Conservation (phyloP, 2,888 invertebrate genomes). For the Cactoblastis cactorum region DNA sequence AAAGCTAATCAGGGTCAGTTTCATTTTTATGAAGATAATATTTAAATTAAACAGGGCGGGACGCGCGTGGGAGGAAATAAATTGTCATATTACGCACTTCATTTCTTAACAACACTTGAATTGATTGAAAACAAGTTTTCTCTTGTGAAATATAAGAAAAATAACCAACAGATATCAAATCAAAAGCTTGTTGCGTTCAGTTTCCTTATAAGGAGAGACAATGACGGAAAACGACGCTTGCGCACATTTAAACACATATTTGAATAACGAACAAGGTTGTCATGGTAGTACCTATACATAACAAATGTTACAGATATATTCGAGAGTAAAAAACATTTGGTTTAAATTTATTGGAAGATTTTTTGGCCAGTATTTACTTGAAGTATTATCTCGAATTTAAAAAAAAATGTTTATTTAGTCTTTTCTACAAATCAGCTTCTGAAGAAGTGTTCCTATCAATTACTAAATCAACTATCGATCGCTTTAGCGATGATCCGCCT, state of each 20-base stretch:
- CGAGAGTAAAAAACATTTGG: not conserved
- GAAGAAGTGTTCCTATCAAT: too few relatives aligned
- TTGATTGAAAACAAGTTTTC: conserved; percentile 8
- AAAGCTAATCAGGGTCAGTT: too few relatives aligned
- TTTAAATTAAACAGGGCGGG: not conserved
- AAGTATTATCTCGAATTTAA: too few relatives aligned
- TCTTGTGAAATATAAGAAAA: conserved; percentile 9
- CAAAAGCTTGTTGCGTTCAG: conserved; percentile 16
- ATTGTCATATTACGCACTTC: not conserved
- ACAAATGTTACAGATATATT: conserved; percentile 5
- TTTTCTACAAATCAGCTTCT: too few relatives aligned
- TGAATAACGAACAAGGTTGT: conserved; percentile 24
- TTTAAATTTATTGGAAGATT: too few relatives aligned
- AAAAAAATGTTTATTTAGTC: too few relatives aligned
- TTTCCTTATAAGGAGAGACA: conserved; percentile 25
- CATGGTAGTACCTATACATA: not conserved
- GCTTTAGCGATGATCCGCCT: too few relatives aligned
- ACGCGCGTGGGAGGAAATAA: not conserved
- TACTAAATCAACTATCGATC: too few relatives aligned
- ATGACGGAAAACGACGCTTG: conserved; percentile 17
- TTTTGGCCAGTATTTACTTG: too few relatives aligned
- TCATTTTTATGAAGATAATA: too few relatives aligned
- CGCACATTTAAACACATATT: conserved; percentile 15
- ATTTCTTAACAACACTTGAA: conserved; percentile 4
- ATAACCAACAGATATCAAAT: conserved; percentile 13